Evolutionary conservation across 2,797 vertebrate genomes (phyloP), one percentile per base, ranked within the genome.

Genomic region (Benthosema pterotum): DNA sequence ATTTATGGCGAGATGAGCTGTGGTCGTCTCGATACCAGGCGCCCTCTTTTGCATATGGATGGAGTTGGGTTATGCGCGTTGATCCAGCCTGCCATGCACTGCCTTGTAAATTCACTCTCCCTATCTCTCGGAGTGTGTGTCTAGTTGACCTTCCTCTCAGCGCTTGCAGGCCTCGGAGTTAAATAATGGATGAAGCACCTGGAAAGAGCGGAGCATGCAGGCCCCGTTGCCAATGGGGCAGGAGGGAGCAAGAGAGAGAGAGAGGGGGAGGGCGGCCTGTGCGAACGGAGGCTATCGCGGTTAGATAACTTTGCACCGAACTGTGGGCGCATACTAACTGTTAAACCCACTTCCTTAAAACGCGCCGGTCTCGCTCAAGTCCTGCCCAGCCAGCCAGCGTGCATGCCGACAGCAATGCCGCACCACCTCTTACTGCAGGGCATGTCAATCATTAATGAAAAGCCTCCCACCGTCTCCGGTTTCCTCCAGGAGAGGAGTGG

Each of bases 381-480:
- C 8, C 8, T 11, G 50, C 32, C 52, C 47, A 14, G 25, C 56
- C 11, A 38, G 8, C n/a, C 0, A 4, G 9, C 18, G 28, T 51
- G 14, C 22, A 32, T 45, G 50, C 49, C 16, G 16, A 16, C 53
- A 9, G 52, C n/a, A 13, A 4, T 50, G 5, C 32, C 1, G 6
- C n/a, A 38, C 52, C 18, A 48, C 75, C 48, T 69, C 60, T 68
- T 12, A 61, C 72, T 38, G 71, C 78, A 68, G 43, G 70, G 77
- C 59, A 57, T 76, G 90, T 92, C 88, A 91, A 87, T 91, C 89
- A 91, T 92, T 93, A 88, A 92, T 93, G 92, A 90, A 89, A 89
- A 80, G 72, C 57, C 59, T 84, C 84, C 82, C 73, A 73, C 42
- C 48, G 3, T 87, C 87, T 92, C 89, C 22, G 71, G 85, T 92